Evolutionary conservation across 2,888 invertebrate genomes (phyloP).

Genomic region (Tillus elongatus): DNA sequence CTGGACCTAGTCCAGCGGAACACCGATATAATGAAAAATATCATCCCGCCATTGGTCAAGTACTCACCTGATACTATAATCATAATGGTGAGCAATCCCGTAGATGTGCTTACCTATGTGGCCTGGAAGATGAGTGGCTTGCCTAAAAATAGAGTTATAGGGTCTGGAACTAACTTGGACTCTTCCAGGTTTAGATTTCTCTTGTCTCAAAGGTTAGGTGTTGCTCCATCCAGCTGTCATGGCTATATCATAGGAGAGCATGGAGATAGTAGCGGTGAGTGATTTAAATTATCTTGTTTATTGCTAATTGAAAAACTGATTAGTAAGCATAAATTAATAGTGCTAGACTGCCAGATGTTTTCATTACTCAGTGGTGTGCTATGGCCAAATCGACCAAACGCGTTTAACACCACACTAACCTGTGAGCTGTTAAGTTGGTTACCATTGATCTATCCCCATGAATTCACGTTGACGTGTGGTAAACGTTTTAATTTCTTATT

Average conservation of each 20-base stretch:
- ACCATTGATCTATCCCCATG: no score
- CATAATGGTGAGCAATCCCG: slow-evolving; percentile 84
- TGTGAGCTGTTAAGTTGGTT: no score
- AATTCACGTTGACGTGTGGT: no score
- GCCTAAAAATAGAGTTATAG: slow-evolving; percentile 77
- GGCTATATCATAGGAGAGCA: slow-evolving; percentile 94
- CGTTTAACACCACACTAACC: no score
- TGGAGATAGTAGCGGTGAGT: slow-evolving; percentile 55
- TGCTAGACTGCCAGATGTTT: no score
- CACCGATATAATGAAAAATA: slow-evolving; percentile 77
- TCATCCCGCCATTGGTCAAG: slow-evolving; percentile 72
- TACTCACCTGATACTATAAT: slow-evolving; percentile 81
- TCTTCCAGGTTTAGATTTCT: slow-evolving; percentile 85
- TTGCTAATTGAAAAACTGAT: no score
- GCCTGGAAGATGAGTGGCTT: slow-evolving; percentile 92
- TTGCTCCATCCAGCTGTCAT: slow-evolving; percentile 78
- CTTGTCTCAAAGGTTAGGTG: slow-evolving; percentile 69
- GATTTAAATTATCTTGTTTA: no score
- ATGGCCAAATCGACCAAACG: no score
- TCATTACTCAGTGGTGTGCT: no score
- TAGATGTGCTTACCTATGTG: slow-evolving; percentile 86
- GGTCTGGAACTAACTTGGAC: slow-evolving; percentile 89
- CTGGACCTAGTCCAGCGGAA: slow-evolving; percentile 82
- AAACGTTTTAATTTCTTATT: no score
- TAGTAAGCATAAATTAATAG: no score